Evolutionary conservation across 2,113 vertebrate species (phyloP).

Genomic region (Mus pahari): DNA sequence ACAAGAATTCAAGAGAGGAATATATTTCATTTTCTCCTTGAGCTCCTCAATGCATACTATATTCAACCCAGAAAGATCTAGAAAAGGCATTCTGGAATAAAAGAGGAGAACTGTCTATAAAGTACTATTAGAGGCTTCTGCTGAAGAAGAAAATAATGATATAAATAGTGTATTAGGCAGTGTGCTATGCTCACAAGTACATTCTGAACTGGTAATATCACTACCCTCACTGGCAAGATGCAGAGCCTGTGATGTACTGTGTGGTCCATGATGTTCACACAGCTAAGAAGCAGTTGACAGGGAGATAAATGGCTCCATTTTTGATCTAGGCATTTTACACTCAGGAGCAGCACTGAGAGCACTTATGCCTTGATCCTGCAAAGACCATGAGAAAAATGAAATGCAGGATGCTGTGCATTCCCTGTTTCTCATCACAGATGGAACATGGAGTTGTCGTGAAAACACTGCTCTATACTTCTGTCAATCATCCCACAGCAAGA

Average conservation of each 20-base stretch:
- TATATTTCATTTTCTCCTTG: background rate
- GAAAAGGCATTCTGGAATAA: background rate
- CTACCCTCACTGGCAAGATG: background rate
- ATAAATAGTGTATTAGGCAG: background rate
- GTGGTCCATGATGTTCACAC: background rate
- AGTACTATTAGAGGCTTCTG: background rate
- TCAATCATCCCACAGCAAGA: background rate
- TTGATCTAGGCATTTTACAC: background rate
- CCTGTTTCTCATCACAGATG: background rate
- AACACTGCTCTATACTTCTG: conserved; percentile 10
- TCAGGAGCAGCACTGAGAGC: background rate
- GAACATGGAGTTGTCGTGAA: background rate
- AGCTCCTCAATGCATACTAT: background rate
- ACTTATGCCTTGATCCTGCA: background rate
- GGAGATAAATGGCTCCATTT: background rate
- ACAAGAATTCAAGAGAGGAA: background rate
- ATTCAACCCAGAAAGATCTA: background rate
- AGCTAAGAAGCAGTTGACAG: background rate
- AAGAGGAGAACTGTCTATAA: background rate
- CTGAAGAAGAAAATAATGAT: background rate
- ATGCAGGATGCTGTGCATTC: conserved; percentile 29
- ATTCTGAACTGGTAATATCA: background rate
- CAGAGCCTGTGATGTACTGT: background rate
- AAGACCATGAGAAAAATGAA: background rate
- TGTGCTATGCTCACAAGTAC: background rate